Evolutionary conservation across 2,888 invertebrate genomes (phyloP), one percentile per base, ranked within the genome.

Genomic region (Eustalomyia histrio): DNA sequence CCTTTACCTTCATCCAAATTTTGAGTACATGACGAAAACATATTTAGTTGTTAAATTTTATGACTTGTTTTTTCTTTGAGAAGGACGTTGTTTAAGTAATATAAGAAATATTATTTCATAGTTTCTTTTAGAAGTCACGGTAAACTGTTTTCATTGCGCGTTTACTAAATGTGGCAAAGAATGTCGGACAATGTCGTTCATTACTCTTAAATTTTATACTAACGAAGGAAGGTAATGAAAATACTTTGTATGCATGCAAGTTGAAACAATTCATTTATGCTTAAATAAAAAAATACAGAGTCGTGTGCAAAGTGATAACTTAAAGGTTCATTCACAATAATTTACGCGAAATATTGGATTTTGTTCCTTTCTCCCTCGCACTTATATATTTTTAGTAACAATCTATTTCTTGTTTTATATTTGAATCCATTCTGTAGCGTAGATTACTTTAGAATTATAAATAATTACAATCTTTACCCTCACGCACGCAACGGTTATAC

Each of bases 101-200:
- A 47, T 39, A 39, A 39, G 3, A 12, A 39, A 10, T 10, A 35
- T 39, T 47, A 58, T 24, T 60, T 1, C 39, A 35, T 18, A 14
- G 65, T 35, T 82, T 67, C 29, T 60, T 58, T 60, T 53, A 39
- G 18, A 75, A 67, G 75, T 72, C 72, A 76, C 61, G 78, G 65
- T 61, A 61, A 74, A 57, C 65, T 61, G 58, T 72, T 82, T 74
- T 79, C 61, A 74, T 76, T 75, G 69, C 65, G 55, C 52, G 75
- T 80, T 79, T 69, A 76, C 58, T 69, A 68, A 72, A 64, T 63
- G 47, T 78, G 69, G 83, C 75, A 63, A 53, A 61, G 85, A 87
- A 88, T 87, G 86, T 88, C 87, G 88, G 87, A 84, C 88, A 88
- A 88, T 88, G 89, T 86, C 88, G 89, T 89, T 88, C 88, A 84